Percentiles rank a stretch among this genome's conserved stretches.
phyloP scores from a whole-genome alignment of 1,140 invertebrate species.

The Epicauta chinensis region DNA sequence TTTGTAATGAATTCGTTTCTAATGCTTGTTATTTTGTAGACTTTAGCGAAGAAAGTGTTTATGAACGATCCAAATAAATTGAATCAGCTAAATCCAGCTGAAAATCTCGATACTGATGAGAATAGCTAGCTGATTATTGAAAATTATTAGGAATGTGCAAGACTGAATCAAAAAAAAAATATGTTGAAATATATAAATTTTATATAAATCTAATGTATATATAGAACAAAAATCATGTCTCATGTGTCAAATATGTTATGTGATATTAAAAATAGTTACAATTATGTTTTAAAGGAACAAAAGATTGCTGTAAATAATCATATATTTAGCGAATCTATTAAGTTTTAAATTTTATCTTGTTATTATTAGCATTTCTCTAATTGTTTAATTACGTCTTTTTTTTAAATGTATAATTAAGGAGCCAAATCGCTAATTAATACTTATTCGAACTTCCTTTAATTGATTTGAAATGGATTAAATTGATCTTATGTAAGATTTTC shows the following conservation, averaged over 20 bases:
- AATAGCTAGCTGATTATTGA: constrained; percentile 15
- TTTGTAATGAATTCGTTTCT: no score
- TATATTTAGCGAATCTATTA: no score
- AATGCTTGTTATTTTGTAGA: constrained; percentile 52
- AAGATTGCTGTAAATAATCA: no score
- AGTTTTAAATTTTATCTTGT: no score
- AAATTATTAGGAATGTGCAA: constrained; percentile 16
- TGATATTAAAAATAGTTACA: constrained; percentile 17
- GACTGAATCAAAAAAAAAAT: constrained; percentile 24
- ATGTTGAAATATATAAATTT: no score
- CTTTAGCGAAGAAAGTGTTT: constrained; percentile 73
- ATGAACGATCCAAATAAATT: constrained; percentile 74
- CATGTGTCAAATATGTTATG: constrained; percentile 32
- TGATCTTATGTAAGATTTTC: no score
- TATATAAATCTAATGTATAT: constrained; percentile 7
- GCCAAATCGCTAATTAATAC: no score
- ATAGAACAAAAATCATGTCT: constrained; percentile 18
- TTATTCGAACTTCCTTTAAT: no score
- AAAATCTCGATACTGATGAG: constrained; percentile 15
- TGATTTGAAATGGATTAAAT: no score
- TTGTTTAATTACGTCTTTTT: no score
- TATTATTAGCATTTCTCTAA: no score
- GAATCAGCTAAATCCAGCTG: constrained; percentile 49
- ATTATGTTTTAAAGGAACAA: not conserved
- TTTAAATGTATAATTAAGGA: no score